These are phyloP conservation scores for Albula glossodonta DNA, from an alignment of 2,113 vertebrate species.

Conservation along the genomic window DNA sequence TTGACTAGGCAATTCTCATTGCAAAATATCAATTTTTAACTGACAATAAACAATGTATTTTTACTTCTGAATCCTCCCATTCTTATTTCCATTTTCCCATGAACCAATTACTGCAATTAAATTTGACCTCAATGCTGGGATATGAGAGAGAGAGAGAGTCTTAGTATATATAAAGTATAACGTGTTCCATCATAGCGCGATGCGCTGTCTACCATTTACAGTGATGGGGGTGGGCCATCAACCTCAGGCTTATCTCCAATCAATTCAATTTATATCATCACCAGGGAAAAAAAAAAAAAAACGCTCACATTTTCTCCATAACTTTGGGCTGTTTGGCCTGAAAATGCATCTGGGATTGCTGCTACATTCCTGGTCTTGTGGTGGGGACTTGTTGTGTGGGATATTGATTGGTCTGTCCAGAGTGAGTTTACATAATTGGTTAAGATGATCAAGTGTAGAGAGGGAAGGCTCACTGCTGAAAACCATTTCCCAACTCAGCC, in stretches of 20 bases:
- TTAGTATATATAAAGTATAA: background rate
- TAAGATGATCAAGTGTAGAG: conserved; percentile 78
- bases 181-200: background rate
- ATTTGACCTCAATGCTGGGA: background rate
- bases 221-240: background rate
- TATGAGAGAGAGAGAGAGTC: background rate
- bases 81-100: background rate
- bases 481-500: conserved; percentile 78
- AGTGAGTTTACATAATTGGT: conserved; percentile 80
- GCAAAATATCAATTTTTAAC: background rate
- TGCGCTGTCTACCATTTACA: background rate
- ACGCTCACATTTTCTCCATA: background rate
- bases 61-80: background rate
- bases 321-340: background rate
- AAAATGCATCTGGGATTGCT: conserved; percentile 37
- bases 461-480: conserved; percentile 75
- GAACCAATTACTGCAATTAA: background rate
- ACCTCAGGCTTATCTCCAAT: background rate
- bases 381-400: conserved; percentile 69
- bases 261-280: background rate
- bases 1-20: conserved; percentile 7
- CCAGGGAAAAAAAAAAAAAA: background rate
- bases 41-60: background rate
- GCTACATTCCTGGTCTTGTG: conserved; percentile 59
- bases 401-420: conserved; percentile 74